phyloP scores from a whole-genome alignment of 2,888 invertebrate species.

The Conistra vaccinii region DNA sequence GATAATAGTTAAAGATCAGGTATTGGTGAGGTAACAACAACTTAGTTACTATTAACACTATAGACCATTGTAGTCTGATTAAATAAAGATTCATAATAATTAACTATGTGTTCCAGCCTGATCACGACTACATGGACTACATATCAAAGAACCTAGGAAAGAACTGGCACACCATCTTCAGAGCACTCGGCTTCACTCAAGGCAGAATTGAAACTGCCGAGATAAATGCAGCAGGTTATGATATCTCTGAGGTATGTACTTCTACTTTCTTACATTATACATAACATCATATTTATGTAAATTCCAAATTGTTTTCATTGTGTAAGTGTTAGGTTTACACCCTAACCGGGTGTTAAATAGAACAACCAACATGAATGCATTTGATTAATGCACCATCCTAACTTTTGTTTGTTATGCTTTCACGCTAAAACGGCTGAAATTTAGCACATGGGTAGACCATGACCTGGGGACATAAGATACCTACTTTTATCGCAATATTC shows the following conservation, averaged over 20 bases:
- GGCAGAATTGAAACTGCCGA: slow-evolving; percentile 92
- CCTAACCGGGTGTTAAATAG: not conserved
- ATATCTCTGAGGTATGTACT: slow-evolving; percentile 88
- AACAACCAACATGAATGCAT: not conserved
- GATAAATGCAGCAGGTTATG: slow-evolving; percentile 83
- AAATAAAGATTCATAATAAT: too few species aligned
- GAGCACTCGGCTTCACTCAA: slow-evolving; percentile 89
- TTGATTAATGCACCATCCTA: not conserved
- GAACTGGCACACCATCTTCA: slow-evolving; percentile 91
- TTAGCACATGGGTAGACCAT: too few species aligned
- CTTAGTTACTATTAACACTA: not conserved
- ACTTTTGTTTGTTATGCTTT: too few species aligned
- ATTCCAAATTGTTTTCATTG: too few species aligned
- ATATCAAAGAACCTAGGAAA: slow-evolving; percentile 91
- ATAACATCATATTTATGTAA: not conserved
- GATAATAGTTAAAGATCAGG: not conserved
- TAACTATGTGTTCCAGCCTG: slow-evolving; percentile 80
- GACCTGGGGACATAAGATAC: too few species aligned
- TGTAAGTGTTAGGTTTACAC: not conserved
- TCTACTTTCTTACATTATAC: not conserved
- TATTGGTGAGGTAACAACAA: not conserved
- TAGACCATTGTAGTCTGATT: too few species aligned
- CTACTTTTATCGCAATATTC: too few species aligned
- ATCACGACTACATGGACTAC: slow-evolving; percentile 89
- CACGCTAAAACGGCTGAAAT: too few species aligned